Percentiles rank a stretch among this genome's conserved stretches.
These are phyloP conservation scores for Salmo trutta DNA, from an alignment of 2,797 vertebrate genomes.

Conservation along the genomic window DNA sequence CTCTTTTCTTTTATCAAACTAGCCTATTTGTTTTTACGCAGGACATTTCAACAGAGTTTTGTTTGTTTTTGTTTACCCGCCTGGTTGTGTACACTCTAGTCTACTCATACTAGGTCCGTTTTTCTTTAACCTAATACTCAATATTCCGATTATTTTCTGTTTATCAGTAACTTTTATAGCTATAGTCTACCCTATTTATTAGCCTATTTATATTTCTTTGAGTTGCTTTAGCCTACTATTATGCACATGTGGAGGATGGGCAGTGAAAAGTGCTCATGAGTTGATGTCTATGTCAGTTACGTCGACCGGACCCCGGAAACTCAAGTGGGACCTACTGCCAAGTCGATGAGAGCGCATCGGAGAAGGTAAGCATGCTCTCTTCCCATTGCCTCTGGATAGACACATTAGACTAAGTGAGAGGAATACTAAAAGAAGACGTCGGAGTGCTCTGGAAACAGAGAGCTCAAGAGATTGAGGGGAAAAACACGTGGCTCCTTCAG, in stretches of 20 bases:
- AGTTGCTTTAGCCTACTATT: conserved; percentile 10
- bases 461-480: conserved; percentile 44
- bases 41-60: conserved; percentile 6
- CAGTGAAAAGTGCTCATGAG: conserved; percentile 56
- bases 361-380: conserved; percentile 74
- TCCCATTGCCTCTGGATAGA: conserved; percentile 32
- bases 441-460: conserved; percentile 29
- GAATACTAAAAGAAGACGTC: conserved; percentile 52
- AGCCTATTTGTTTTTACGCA: background rate
- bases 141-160: background rate
- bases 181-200: background rate
- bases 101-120: background rate
- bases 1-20: background rate
- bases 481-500: conserved; percentile 44
- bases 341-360: conserved; percentile 66
- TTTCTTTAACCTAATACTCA: background rate
- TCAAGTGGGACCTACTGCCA: conserved; percentile 56
- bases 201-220: conserved; percentile 1
- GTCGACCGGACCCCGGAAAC: conserved; percentile 64
- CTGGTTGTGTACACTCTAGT: background rate
- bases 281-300: conserved; percentile 49
- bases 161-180: background rate
- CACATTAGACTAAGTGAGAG: conserved; percentile 39
- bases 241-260: conserved; percentile 46
- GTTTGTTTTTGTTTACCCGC: background rate